phyloP scores from a whole-genome alignment of 2,888 invertebrate species.

The Alsophila aescularia region DNA sequence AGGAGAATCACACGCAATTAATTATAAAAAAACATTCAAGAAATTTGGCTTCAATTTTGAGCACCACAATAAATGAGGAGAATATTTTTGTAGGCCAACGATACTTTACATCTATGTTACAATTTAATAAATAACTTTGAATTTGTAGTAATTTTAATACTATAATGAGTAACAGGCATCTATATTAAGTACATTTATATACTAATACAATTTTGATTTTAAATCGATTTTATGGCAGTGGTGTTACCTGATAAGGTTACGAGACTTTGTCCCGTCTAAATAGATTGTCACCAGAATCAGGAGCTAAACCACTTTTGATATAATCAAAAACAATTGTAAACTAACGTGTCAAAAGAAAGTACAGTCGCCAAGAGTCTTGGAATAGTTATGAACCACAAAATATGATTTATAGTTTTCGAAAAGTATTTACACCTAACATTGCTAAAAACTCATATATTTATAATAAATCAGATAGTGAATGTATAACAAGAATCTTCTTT shows the following conservation, averaged over 20 bases:
- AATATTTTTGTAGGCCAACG: conserved; percentile 40
- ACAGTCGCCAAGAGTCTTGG: too few species aligned
- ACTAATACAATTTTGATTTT: conserved; percentile 10
- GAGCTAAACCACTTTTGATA: too few species aligned
- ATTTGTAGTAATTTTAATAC: background rate
- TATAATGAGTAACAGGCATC: conserved; percentile 7
- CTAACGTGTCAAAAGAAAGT: too few species aligned
- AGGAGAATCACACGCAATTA: too few species aligned
- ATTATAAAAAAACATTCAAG: conserved; percentile 17
- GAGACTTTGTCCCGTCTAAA: background rate
- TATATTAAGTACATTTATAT: conserved; percentile 25
- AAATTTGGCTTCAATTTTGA: conserved; percentile 63
- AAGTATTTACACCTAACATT: too few species aligned
- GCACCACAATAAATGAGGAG: conserved; percentile 40
- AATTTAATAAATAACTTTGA: conserved; percentile 23
- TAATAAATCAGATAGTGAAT: background rate
- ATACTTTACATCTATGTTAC: conserved; percentile 29
- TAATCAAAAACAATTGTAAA: too few species aligned
- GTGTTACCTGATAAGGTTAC: background rate
- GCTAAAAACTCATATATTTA: too few species aligned
- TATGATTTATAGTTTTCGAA: too few species aligned
- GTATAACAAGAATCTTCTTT: background rate
- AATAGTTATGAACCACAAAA: too few species aligned
- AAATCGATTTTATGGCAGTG: background rate
- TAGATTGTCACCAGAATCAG: too few species aligned